Conservation (phyloP, 2,888 invertebrate species). For the Mythimna loreyi region DNA sequence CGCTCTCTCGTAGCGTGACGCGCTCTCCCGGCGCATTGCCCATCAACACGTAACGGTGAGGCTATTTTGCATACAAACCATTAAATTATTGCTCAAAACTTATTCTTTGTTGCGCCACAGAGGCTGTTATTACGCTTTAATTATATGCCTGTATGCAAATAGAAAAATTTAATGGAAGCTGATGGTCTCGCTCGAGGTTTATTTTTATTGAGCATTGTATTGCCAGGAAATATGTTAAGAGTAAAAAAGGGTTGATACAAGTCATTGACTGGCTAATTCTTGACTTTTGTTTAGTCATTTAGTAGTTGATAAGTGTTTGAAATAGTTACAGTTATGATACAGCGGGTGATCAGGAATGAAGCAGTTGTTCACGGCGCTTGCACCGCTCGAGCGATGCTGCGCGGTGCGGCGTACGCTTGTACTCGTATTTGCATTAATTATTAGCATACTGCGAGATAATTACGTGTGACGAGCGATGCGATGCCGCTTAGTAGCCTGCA, state of each 20-base stretch:
- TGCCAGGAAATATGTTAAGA: slow-evolving; percentile 69
- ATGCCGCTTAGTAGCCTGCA: slow-evolving; percentile 71
- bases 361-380: slow-evolving; percentile 81
- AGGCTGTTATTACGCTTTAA: slow-evolving; percentile 89
- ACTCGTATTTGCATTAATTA: slow-evolving; percentile 86
- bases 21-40: slow-evolving; percentile 85
- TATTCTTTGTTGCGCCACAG: slow-evolving; percentile 90
- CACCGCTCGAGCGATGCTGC: slow-evolving; percentile 58
- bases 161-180: slow-evolving; percentile 87
- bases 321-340: slow-evolving; percentile 40
- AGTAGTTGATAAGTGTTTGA: slow-evolving; percentile 45
- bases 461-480: slow-evolving; percentile 83
- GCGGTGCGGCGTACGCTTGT: slow-evolving; percentile 69
- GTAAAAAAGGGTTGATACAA: slow-evolving; percentile 67
- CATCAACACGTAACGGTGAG: slow-evolving; percentile 89
- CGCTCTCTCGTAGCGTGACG: slow-evolving; percentile 88
- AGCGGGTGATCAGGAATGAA: slow-evolving; percentile 75
- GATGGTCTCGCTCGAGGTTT: slow-evolving; percentile 81
- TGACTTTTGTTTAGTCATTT: slow-evolving; percentile 61
- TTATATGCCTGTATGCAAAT: slow-evolving; percentile 89
- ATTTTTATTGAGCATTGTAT: slow-evolving; percentile 83
- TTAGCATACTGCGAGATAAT: slow-evolving; percentile 87
- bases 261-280: slow-evolving; percentile 70
- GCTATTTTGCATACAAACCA: slow-evolving; percentile 91
- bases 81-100: slow-evolving; percentile 91